Percentiles rank a stretch among this genome's conserved stretches.
These are phyloP conservation scores for Channa maculata DNA, from an alignment of 2,113 vertebrate species.

Conservation along the genomic window DNA sequence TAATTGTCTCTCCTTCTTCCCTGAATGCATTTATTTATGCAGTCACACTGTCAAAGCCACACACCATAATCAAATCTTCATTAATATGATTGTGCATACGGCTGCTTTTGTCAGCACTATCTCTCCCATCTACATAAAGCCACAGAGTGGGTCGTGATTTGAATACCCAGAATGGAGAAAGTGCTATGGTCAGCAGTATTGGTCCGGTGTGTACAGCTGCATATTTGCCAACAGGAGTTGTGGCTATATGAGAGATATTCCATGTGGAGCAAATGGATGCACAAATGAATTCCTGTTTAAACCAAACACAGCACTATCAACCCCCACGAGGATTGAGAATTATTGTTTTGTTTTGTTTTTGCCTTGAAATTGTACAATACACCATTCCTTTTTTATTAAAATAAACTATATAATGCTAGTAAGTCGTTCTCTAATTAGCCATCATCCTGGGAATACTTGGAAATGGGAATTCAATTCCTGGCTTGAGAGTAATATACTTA, in stretches of 20 bases:
- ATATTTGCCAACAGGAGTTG: constrained; percentile 46
- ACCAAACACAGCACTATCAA: constrained; percentile 1
- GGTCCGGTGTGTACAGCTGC: constrained; percentile 17
- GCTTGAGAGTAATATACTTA: constrained; percentile 63
- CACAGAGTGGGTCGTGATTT: constrained; percentile 52
- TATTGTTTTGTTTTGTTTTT: not conserved
- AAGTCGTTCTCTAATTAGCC: constrained; percentile 55
- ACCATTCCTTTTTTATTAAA: constrained; percentile 19
- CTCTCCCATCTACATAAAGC: constrained; percentile 56
- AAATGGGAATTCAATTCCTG: constrained; percentile 59
- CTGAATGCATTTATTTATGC: constrained; percentile 46
- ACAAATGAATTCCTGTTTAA: constrained; percentile 43
- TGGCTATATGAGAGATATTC: constrained; percentile 28
- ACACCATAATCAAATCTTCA: constrained; percentile 58
- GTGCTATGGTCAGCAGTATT: constrained; percentile 59
- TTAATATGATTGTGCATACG: constrained; percentile 62
- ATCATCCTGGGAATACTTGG: constrained; percentile 52
- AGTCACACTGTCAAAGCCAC: constrained; percentile 26
- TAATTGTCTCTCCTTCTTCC: constrained; percentile 22
- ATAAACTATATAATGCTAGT: constrained; percentile 9
- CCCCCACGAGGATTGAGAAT: not conserved
- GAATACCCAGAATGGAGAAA: constrained; percentile 61
- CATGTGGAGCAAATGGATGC: constrained; percentile 38
- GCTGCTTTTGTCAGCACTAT: constrained; percentile 76
- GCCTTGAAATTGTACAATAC: constrained; percentile 14